Base-by-base conservation (phyloP, 2,113 vertebrate genomes). In the Hystrix brachyura region DNA sequence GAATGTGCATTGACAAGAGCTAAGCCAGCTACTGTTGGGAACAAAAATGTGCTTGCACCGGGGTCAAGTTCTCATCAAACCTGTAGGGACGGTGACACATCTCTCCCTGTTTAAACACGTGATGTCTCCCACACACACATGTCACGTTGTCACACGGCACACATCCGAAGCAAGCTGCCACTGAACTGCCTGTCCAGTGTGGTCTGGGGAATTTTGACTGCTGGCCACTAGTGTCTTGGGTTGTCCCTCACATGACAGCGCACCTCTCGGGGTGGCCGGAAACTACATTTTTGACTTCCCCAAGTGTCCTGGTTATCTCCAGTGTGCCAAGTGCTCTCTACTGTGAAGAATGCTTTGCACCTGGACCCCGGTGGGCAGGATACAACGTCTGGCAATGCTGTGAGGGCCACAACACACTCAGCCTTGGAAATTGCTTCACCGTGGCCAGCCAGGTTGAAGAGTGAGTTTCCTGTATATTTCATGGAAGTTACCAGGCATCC, bases 261-360 rank as follows among this genome's bases (percentile, higher is more conserved):
- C 48, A 96, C 90, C 91, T 87, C 78, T 76, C 92, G 2, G 83
- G 96, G 96, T 97, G 57, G 81, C 67, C 94, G 34, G n/a, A 72
- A 85, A 79, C 27, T 72, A 94, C 18, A 55, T 57, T 90, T 97
- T 88, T 95, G 19, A 87, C 71, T 94, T 96, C 51, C 51, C 67
- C 17, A 25, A 74, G 96, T 91, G 9, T 84, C 72, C 93, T 86
- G 82, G 32, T 59, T 93, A 94, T 97, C 94, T 97, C 98, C 90
- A 96, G 3, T 32, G 88, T 90, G 67, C n/a, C 89, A 96, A 8
- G 3, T 93, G 27, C 62, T 55, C 82, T 76, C 46, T 27, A 46
- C 82, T 91, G 48, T n/a, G 88, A 91, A 95, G 83, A 88, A 83
- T 94, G 65, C 23, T 67, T 64, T 87, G 43, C 38, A 95, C 23